Evolutionary conservation across 37 sponge, comb jelly and placozoan species (phyloP).

Genomic region (Aphrocallistes beatrix): DNA sequence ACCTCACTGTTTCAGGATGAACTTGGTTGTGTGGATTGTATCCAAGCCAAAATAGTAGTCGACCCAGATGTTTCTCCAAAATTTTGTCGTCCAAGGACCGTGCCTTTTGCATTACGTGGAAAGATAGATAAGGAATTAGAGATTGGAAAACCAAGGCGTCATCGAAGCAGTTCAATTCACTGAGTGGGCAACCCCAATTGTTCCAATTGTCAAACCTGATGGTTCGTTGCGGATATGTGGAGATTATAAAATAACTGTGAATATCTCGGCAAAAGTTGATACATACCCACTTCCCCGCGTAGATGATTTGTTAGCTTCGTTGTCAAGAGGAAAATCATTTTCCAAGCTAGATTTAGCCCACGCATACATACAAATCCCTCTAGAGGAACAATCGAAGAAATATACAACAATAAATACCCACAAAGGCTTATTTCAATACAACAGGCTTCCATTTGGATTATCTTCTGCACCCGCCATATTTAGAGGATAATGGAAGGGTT

Average conservation of each 20-base stretch:
- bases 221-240: constrained; percentile 32
- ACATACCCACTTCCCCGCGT: constrained; percentile 22
- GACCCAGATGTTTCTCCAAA: constrained; percentile 10
- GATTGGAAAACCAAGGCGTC: constrained; percentile 15
- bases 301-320: constrained; percentile 21
- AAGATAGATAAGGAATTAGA: constrained; percentile 29
- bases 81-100: constrained; percentile 23
- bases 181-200: constrained; percentile 33
- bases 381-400: constrained; percentile 22
- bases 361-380: too few species aligned
- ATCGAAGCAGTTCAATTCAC: constrained; percentile 20
- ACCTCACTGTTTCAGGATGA: constrained; percentile 11
- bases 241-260: constrained; percentile 31
- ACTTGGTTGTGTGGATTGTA: not conserved
- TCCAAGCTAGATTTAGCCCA: constrained; percentile 24
- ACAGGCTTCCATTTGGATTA: constrained; percentile 31
- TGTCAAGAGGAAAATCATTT: constrained; percentile 20
- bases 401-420: constrained; percentile 30
- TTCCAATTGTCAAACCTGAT: constrained; percentile 26
- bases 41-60: constrained; percentile 13
- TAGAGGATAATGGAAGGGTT: constrained; percentile 25
- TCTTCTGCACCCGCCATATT: constrained; percentile 27
- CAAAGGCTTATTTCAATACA: constrained; percentile 31
- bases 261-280: not conserved
- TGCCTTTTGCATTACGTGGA: constrained; percentile 26